phyloP scores from a whole-genome alignment of 2,797 vertebrate genomes.

The Typhlichthys eigenmanni region DNA sequence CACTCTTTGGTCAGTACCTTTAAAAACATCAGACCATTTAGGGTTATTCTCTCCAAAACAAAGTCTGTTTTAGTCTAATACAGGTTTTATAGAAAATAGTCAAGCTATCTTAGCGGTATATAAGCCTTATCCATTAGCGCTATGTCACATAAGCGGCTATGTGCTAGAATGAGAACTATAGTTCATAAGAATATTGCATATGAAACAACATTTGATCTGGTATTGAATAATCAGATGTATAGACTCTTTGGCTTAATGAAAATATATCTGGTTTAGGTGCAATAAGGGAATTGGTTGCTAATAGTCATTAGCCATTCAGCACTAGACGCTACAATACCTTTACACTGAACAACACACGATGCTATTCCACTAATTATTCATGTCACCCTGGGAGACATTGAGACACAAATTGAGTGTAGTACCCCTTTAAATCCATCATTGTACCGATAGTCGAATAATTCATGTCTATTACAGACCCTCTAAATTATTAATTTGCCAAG shows the following conservation, averaged over 20 bases:
- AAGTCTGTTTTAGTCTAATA: too few relatives aligned
- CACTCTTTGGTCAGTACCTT: neutral
- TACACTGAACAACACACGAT: slow-evolving; percentile 1
- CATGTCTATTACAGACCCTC: slow-evolving; percentile 76
- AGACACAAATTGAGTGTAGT: slow-evolving; percentile 76
- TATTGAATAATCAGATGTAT: too few relatives aligned
- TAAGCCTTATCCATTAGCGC: too few relatives aligned
- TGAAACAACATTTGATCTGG: too few relatives aligned
- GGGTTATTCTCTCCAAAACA: too few relatives aligned
- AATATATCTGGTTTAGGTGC: neutral
- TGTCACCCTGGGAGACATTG: slow-evolving; percentile 70
- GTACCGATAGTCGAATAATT: slow-evolving; percentile 76
- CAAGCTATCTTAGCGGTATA: too few relatives aligned
- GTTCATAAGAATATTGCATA: too few relatives aligned
- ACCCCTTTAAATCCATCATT: slow-evolving; percentile 80
- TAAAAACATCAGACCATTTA: neutral
- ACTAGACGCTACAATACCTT: slow-evolving; percentile 23
- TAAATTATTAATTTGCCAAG: slow-evolving; percentile 88
- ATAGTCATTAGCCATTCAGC: slow-evolving; percentile 18
- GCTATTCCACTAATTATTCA: slow-evolving; percentile 72
- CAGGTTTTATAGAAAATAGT: too few relatives aligned
- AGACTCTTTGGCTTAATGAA: neutral
- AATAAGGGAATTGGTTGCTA: slow-evolving; percentile 4
- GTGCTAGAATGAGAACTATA: too few relatives aligned
- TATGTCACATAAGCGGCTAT: too few relatives aligned